A percentile compares a stretch with the other conserved stretches of the same genome.
These are phyloP conservation scores for Phoxinus phoxinus DNA, from an alignment of 2,113 vertebrate species.

Conservation along the genomic window DNA sequence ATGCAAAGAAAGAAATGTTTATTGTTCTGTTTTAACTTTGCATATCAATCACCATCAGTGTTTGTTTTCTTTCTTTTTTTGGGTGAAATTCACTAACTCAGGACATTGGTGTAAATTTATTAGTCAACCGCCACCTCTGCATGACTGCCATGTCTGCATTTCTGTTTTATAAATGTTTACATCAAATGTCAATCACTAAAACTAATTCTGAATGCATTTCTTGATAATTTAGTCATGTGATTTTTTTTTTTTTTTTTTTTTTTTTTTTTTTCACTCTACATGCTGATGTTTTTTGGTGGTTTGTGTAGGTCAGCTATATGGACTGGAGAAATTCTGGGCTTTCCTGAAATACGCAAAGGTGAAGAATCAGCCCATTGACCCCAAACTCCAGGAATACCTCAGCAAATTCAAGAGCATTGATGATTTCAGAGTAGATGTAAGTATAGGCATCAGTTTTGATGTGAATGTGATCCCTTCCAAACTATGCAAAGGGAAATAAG, in stretches of 20 bases:
- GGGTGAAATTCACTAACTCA: not conserved
- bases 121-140: not conserved
- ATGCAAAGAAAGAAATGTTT: not conserved
- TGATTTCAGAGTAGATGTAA: constrained; percentile 95
- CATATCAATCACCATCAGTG: not conserved
- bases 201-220: no score
- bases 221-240: no score
- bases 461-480: not conserved
- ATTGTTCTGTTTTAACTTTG: no score
- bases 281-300: not conserved
- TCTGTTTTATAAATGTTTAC: not conserved
- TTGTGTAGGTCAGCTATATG: constrained; percentile 90
- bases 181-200: no score
- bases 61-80: not conserved
- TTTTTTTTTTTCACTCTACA: not conserved
- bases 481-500: not conserved
- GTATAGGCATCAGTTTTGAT: constrained; percentile 53
- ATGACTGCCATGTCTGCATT: not conserved
- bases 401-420: constrained; percentile 91
- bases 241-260: not conserved
- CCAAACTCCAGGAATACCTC: constrained; percentile 89
- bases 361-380: constrained; percentile 84
- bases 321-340: constrained; percentile 98
- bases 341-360: constrained; percentile 91
- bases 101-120: not conserved